Conservation (phyloP, 2,888 invertebrate species). For the Pyrrhosoma nymphula region DNA sequence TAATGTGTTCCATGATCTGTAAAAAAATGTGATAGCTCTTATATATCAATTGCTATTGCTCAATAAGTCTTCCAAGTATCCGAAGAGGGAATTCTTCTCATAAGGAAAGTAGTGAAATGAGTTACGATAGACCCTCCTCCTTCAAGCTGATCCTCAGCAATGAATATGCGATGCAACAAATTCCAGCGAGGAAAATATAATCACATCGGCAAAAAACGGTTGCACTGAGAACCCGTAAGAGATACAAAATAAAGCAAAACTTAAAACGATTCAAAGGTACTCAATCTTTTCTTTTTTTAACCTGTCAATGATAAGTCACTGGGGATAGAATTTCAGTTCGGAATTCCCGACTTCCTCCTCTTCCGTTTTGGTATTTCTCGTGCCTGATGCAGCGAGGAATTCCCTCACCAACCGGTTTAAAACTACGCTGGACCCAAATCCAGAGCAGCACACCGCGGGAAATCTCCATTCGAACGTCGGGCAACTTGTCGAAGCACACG, state of each 20-base stretch:
- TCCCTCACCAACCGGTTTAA: conserved; percentile 15
- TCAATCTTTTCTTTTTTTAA: background rate
- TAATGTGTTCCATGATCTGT: no score
- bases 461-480: conserved; percentile 45
- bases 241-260: background rate
- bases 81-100: no score
- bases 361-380: conserved; percentile 40
- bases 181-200: no score
- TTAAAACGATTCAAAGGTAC: background rate
- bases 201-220: no score
- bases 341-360: conserved; percentile 1
- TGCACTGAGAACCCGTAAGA: no score
- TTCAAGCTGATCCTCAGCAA: no score
- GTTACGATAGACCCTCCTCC: no score
- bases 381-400: background rate
- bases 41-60: no score
- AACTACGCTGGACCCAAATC: background rate
- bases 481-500: conserved; percentile 66
- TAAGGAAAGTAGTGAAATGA: no score
- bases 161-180: no score
- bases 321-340: background rate
- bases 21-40: no score
- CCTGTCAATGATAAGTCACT: background rate
- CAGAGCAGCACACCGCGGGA: background rate
- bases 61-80: no score